phyloP scores from a whole-genome alignment of 1,140 invertebrate species.

The Thrips palmi region DNA sequence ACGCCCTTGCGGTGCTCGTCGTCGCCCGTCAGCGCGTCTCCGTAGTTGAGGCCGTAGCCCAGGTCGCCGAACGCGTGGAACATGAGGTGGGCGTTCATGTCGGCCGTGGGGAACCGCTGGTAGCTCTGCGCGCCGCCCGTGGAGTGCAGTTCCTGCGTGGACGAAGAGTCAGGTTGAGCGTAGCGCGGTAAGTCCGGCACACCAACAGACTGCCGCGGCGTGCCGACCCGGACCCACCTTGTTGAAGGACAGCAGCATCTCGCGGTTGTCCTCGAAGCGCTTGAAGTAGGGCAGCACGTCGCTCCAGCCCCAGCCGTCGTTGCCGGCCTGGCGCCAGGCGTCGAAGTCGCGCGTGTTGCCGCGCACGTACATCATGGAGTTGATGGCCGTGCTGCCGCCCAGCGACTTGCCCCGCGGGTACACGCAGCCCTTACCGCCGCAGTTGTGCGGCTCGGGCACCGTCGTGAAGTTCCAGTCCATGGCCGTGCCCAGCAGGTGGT shows the following conservation, averaged over 20 bases:
- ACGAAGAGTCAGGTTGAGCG: no score
- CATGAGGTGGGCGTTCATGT: constrained; percentile 31
- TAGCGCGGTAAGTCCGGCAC: no score
- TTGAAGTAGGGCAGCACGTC: constrained; percentile 66
- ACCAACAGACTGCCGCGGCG: no score
- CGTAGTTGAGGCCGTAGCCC: no score
- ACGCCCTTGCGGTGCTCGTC: constrained; percentile 31
- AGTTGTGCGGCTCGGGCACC: no score
- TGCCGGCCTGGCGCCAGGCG: constrained; percentile 51
- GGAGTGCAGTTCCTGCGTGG: no score
- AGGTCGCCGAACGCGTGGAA: constrained; percentile 37
- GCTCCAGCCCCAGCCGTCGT: constrained; percentile 47
- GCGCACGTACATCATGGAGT: constrained; percentile 77
- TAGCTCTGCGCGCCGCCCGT: constrained; percentile 37
- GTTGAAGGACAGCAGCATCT: constrained; percentile 16
- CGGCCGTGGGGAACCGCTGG: constrained; percentile 37
- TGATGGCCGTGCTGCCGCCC: constrained; percentile 67
- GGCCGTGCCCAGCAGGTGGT: constrained; percentile 45
- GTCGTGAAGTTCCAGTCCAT: constrained; percentile 68
- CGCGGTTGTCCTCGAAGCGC: constrained; percentile 37
- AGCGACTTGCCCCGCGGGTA: constrained; percentile 35
- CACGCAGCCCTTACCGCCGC: background rate
- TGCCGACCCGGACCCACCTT: constrained; percentile 31
- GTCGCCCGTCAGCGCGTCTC: no score
- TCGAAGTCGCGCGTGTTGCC: constrained; percentile 76